Conservation (phyloP, 1,140 invertebrate genomes). For the Drosophila arawakana region DNA sequence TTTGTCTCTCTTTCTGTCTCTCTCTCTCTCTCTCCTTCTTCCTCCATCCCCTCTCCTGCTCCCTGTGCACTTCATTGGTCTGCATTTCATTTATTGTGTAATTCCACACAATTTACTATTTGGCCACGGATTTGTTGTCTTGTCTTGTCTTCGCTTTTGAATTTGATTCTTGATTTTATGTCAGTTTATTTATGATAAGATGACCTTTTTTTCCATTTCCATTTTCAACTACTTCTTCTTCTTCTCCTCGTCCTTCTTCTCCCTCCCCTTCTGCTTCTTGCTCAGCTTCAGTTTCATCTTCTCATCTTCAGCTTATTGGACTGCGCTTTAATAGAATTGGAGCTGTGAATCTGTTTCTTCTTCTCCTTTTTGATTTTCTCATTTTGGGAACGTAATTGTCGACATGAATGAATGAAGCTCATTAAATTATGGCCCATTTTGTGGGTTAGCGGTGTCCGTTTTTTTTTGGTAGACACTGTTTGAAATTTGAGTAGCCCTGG, state of each 20-base stretch:
- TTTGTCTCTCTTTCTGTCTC: constrained; percentile 39
- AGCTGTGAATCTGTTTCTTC: constrained; percentile 10
- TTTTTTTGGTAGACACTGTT: constrained; percentile 42
- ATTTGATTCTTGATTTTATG: constrained; percentile 83
- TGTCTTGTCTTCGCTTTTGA: constrained; percentile 69
- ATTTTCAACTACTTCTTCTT: constrained; percentile 20
- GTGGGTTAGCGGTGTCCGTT: constrained; percentile 56
- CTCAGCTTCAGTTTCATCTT: constrained; percentile 27
- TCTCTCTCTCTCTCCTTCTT: not conserved
- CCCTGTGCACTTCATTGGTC: constrained; percentile 60
- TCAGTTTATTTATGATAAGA: constrained; percentile 83
- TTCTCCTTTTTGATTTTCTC: constrained; percentile 25
- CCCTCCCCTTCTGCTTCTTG: constrained; percentile 2
- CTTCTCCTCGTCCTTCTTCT: constrained; percentile 12
- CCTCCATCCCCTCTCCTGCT: not conserved
- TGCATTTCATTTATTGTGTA: constrained; percentile 83
- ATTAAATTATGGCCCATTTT: constrained; percentile 78
- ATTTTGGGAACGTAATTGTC: constrained; percentile 31
- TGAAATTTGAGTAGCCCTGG: constrained; percentile 70
- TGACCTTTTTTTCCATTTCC: constrained; percentile 65
- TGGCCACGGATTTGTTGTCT: constrained; percentile 78
- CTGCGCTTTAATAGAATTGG: too few species aligned
- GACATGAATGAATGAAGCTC: constrained; percentile 77
- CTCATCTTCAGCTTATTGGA: not conserved
- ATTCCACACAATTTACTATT: constrained; percentile 77